Evolutionary conservation across 2,888 invertebrate species (phyloP).

Genomic region (Onchidella celtica): DNA sequence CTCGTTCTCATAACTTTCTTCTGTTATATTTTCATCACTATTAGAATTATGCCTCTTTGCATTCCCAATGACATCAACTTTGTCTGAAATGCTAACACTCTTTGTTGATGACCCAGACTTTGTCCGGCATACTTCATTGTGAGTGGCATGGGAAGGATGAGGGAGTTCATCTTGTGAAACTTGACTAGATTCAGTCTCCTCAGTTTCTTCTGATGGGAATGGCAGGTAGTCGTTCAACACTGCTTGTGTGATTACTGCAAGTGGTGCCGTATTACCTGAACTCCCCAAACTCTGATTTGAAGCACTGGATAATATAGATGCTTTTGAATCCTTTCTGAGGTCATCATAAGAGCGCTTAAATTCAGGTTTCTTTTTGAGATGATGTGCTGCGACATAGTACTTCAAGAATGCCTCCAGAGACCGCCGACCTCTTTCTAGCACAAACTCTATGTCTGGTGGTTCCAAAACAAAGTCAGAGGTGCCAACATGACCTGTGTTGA

Average conservation of each 20-base stretch:
- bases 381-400: constrained; percentile 61
- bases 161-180: neutral
- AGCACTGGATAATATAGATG: constrained; percentile 20
- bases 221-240: neutral
- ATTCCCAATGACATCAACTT: neutral
- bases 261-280: neutral
- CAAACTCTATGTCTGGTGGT: constrained; percentile 72
- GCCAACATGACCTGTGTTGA: constrained; percentile 78
- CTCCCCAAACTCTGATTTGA: constrained; percentile 29
- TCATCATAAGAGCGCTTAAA: constrained; percentile 22
- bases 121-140: neutral
- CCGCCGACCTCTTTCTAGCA: constrained; percentile 73
- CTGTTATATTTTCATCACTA: neutral
- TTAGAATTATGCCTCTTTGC: neutral
- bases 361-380: constrained; percentile 50
- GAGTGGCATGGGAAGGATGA: neutral
- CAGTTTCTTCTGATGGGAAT: neutral
- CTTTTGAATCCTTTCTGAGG: constrained; percentile 31
- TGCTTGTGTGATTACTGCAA: neutral
- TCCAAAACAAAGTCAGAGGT: constrained; percentile 77
- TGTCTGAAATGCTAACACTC: constrained; percentile 28
- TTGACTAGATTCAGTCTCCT: neutral
- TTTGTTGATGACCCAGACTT: constrained; percentile 1
- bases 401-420: constrained; percentile 71
- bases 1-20: neutral